Base-by-base conservation (phyloP, 2,113 vertebrate species). In the Marcusenius ussheri region DNA sequence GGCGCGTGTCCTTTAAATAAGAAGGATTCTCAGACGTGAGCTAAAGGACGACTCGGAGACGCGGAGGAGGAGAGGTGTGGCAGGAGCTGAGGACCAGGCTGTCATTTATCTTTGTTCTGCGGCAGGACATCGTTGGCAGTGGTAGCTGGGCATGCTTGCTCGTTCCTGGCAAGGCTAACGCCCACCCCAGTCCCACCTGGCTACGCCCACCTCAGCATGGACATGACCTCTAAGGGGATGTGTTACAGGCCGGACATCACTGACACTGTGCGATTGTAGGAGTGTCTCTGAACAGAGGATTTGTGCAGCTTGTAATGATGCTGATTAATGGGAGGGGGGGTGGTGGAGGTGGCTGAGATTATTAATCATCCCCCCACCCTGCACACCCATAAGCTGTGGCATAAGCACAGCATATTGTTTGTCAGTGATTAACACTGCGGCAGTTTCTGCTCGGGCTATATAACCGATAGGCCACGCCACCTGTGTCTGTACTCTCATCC, bases 321-420 rank as follows among this genome's bases (percentile, higher is more conserved):
- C 39, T 49, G 77, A 42, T 47, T 46, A 42, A 39, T 15, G 74
- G 31, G 19, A 27, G 53, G 51, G 70, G 19, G 39, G 27, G 62
- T 49, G 49, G 62, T 49, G 83, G 45, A 15, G 49, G 46, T 13
- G 84, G 84, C 47, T 13, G n/a, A 80, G 47, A 39, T 89, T 47
- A 89, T 89, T 56, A 89, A 83, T 89, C 88, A 89, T 35, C 27
- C 13, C 49, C 85, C 85, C 27, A 50, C n/a, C n/a, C 85, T 2
- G 19, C 47, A n/a, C 46, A 9, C 47, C 39, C 35, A 83, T 10
- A 83, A 27, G 27, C 27, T 31, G n/a, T 70, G 10, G 45, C 39
- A 84, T 84, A n/a, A n/a, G 45, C 83, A 47, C 83, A 24, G 19
- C 45, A 45, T n/a, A 46, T 47, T 47, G 42, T 84, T 47, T 46